Conservation (phyloP, 1,140 invertebrate species). For the Palaemon carinicauda region DNA sequence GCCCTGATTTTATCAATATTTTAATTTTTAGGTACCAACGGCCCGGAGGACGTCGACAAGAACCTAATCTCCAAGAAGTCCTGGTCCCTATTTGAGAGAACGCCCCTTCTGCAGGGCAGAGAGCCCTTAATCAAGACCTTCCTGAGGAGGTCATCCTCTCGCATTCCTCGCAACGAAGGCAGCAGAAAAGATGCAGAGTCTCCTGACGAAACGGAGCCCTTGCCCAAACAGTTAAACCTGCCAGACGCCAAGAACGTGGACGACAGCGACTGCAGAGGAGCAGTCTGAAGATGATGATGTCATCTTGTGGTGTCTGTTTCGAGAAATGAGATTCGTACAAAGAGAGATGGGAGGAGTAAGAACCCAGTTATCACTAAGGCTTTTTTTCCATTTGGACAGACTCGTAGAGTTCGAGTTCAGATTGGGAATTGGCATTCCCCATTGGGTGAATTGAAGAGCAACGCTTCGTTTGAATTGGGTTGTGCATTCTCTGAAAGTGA, state of each 20-base stretch:
- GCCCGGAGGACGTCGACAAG: slow-evolving; percentile 39
- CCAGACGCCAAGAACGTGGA: neutral
- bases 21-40: slow-evolving; percentile 25
- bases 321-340: neutral
- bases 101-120: neutral
- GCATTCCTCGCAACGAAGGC: neutral
- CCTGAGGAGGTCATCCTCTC: neutral
- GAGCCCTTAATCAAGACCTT: slow-evolving; percentile 9
- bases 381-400: too few relatives aligned
- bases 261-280: neutral
- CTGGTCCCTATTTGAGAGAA: slow-evolving; percentile 34
- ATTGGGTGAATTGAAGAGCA: too few relatives aligned
- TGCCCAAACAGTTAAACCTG: neutral
- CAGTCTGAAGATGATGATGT: neutral
- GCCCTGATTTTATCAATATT: neutral
- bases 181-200: neutral
- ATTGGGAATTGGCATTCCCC: too few relatives aligned
- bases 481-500: too few relatives aligned
- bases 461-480: too few relatives aligned
- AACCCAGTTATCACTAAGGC: too few relatives aligned
- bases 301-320: too few relatives aligned
- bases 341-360: neutral
- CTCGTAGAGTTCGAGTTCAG: too few relatives aligned
- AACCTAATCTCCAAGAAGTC: slow-evolving; percentile 21
- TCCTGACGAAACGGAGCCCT: neutral